phyloP scores from a whole-genome alignment of 2,888 invertebrate species.

The Cantharis rustica region DNA sequence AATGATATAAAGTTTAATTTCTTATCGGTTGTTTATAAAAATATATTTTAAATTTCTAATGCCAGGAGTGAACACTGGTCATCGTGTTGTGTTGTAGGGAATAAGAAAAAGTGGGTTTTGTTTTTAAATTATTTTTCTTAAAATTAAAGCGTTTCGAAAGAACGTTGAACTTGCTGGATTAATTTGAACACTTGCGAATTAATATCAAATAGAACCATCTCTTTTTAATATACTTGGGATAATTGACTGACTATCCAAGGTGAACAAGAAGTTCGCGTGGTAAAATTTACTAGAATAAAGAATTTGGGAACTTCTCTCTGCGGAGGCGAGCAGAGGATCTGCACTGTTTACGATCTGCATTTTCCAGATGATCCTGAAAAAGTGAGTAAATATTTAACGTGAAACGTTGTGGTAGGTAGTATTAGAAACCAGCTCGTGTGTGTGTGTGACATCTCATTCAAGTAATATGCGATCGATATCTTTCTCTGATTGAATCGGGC shows the following conservation, averaged over 20 bases:
- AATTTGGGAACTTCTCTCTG: slow-evolving; percentile 20
- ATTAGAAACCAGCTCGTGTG: slow-evolving; percentile 16
- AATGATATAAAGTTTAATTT: background rate
- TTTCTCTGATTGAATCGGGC: slow-evolving; percentile 47
- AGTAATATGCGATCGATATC: slow-evolving; percentile 41
- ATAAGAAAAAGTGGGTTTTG: background rate
- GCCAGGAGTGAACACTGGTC: background rate
- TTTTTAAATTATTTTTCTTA: background rate
- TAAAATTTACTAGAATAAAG: slow-evolving; percentile 29
- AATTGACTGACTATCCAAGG: slow-evolving; percentile 29
- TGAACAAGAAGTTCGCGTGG: slow-evolving; percentile 31
- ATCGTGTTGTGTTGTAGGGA: background rate
- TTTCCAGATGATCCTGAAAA: background rate
- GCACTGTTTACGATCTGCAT: slow-evolving; percentile 1
- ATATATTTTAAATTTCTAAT: background rate
- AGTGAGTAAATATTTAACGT: slow-evolving; percentile 19
- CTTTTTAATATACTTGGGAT: slow-evolving; percentile 1
- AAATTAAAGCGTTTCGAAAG: background rate
- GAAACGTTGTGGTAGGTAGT: slow-evolving; percentile 23
- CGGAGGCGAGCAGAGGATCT: slow-evolving; percentile 18
- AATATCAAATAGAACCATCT: background rate
- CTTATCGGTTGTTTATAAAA: background rate
- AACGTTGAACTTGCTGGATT: background rate
- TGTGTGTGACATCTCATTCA: slow-evolving; percentile 30
- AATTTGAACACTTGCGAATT: background rate